Evolutionary conservation across 2,888 invertebrate genomes (phyloP), one percentile per base, ranked within the genome.

Genomic region (Latheticus oryzae): DNA sequence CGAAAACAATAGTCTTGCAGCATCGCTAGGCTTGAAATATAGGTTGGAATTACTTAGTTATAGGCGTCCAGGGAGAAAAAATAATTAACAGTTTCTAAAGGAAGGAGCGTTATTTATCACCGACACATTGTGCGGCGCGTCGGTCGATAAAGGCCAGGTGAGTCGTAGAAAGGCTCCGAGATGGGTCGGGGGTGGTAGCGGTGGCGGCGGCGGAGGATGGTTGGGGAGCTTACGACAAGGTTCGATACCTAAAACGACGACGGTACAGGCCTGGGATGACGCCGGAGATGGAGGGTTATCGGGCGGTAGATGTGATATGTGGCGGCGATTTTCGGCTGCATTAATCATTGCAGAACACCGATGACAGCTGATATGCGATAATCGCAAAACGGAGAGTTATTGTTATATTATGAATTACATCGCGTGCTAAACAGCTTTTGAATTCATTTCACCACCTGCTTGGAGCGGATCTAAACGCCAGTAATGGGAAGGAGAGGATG

Each of bases 141-240:
- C 71, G 73, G 73, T 73, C 70, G 70, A 71, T 72, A 71, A 67
- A 68, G 69, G 68, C 71, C 72, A 72, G 72, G 72, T 71, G 71
- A 73, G 70, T 69, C 67, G 72, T 65, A 69, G 68, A 69, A 68
- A 67, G 62, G 65, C 65, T 62, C 53, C 47, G 58, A 58, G 58
- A 58, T 40, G 40, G 52, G 53, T 16, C 55, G 62, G 64, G 58
- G 64, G 61, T 54, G 60, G 56, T 42, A 52, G 35, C 24, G 51
- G 43, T 9, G 45, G 38, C 13, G 50, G 40, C 16, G 45, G 28
- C 30, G 32, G 47, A 23, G 16, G 45, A 37, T 50, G 30, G 37
- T 30, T 53, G 40, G 43, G 37, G 43, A 50, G 59, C 58, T 58
- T 42, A 59, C 54, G 59, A 55, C 58, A 50, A 56, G 56, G 58